Evolutionary conservation across 2,113 vertebrate species (phyloP), one percentile per base, ranked within the genome.

Genomic region (Pipa parva): DNA sequence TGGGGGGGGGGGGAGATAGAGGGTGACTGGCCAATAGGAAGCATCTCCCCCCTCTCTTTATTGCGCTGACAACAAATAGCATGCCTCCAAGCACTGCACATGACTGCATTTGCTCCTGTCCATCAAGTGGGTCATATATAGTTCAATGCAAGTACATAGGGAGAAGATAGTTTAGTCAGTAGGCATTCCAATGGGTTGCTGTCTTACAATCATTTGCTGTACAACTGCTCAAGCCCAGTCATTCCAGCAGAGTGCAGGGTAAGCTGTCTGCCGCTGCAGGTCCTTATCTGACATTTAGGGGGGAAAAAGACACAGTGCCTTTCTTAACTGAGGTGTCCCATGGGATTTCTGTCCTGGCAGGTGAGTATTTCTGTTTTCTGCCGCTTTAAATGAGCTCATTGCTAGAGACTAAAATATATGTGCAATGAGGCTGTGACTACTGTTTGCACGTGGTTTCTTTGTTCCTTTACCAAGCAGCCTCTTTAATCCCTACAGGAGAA

Each of bases 101-200:
- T 94, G 92, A 95, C 89, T 81, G 69, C 86, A 75, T 82, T 87
- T 88, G 86, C 88, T 84, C 84, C 91, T 91, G 92, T 93, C 92
- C 84, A 84, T 95, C 90, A 94, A 87, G 83, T 78, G 81, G 87
- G 89, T 92, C 89, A 89, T 94, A 97, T 95, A 94, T 92, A 95
- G 91, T 88, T 91, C 90, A 91, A 90, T 89, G 86, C 86, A 71
- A 88, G 82, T 84, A 80, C 76, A 83, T 83, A 84, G 84, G 82
- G 85, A 85, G 85, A 58, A 59, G 64, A 59, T 68, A 68, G 55
- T 59, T 42, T 56, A 59, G 64, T 59, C 33, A 50, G 42, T 37
- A 51, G 21, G 64, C 27, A 68, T 59, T 59, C 55, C 56, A 28
- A 27, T 39, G 64, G 46, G 29, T 56, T 31, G 10, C 7, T 20